A percentile compares a stretch with the other conserved stretches of the same genome.
Evolutionary conservation across 2,113 vertebrate species (phyloP).

Genomic region (Neogobius melanostomus): DNA sequence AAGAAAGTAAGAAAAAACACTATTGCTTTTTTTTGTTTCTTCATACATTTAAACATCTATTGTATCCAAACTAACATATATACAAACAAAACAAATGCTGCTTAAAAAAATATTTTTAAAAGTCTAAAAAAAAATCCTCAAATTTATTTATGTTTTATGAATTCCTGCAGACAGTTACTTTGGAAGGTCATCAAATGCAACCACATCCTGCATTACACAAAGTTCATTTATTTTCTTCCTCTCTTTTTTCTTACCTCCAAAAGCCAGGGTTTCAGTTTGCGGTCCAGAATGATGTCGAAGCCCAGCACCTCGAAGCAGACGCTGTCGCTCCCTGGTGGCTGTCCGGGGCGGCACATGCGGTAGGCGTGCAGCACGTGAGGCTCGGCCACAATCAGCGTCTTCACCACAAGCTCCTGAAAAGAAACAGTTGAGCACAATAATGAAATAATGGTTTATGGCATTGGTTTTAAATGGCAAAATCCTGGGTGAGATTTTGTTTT

Average conservation of each 20-base stretch:
- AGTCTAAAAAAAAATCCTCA: no score
- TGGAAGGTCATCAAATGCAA: background rate
- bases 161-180: background rate
- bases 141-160: no score
- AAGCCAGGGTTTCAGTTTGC: conserved; percentile 98
- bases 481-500: no score
- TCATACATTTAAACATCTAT: no score
- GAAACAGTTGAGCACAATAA: conserved; percentile 31
- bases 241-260: conserved; percentile 83
- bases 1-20: no score
- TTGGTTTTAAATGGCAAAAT: background rate
- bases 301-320: conserved; percentile 98
- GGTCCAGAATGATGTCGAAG: conserved; percentile 96
- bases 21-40: no score
- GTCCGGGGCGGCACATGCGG: conserved; percentile 96
- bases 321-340: conserved; percentile 94
- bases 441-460: conserved; percentile 7
- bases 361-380: conserved; percentile 96
- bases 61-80: no score
- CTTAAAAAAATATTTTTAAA: background rate
- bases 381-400: conserved; percentile 95
- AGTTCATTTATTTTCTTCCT: background rate
- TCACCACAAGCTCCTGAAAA: conserved; percentile 91
- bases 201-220: background rate
- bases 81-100: background rate